Conservation (phyloP, 2,113 vertebrate species). For the Amblyornis subalaris region DNA sequence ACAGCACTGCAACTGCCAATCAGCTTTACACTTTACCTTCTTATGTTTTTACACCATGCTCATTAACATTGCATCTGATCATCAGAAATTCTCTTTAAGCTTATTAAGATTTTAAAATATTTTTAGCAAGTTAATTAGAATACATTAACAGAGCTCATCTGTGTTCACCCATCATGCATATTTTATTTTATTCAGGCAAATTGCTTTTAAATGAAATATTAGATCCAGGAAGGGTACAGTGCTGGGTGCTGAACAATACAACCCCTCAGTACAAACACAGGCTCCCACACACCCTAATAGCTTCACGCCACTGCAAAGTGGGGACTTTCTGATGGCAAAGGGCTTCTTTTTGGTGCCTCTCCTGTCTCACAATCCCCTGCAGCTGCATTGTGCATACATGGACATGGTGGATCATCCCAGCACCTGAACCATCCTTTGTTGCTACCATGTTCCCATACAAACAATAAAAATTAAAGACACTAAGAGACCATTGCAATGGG, state of each 20-base stretch:
- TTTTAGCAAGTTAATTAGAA: conserved; percentile 70
- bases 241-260: conserved; percentile 18
- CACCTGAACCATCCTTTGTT: not conserved
- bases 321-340: not conserved
- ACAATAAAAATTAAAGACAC: not conserved
- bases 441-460: not conserved
- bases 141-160: conserved; percentile 64
- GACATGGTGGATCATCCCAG: not conserved
- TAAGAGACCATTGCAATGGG: not conserved
- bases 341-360: not conserved
- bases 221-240: not conserved
- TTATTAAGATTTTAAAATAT: conserved; percentile 70
- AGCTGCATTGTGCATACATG: rapidly evolving
- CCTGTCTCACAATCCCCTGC: not conserved
- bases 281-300: not conserved
- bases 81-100: conserved; percentile 63
- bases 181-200: conserved; percentile 63
- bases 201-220: conserved; percentile 60
- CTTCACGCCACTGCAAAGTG: not conserved
- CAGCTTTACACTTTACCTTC: conserved; percentile 28
- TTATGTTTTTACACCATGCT: conserved; percentile 49
- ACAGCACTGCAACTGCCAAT: conserved; percentile 6
- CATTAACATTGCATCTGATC: conserved; percentile 62
- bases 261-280: not conserved
- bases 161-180: conserved; percentile 68